These are phyloP conservation scores for Tragelaphus buxtoni DNA, from an alignment of 2,113 vertebrate species.

Conservation along the genomic window DNA sequence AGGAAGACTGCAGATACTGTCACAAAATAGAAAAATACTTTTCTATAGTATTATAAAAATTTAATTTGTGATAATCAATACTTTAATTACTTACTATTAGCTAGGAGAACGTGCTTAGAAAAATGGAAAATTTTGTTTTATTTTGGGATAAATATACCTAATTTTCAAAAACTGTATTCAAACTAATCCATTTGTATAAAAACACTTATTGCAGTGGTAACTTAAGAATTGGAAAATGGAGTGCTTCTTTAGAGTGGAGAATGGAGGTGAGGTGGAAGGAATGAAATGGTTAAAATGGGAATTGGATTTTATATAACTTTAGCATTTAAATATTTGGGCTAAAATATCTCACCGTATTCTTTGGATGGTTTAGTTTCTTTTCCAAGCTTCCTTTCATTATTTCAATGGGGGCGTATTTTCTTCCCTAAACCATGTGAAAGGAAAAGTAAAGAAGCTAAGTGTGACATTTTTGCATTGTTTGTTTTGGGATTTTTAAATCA, in stretches of 20 bases:
- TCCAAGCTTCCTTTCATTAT: slow-evolving; percentile 20
- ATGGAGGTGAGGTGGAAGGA: background rate
- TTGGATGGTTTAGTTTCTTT: slow-evolving; percentile 17
- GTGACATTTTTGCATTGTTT: background rate
- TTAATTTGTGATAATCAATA: background rate
- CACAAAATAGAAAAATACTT: background rate
- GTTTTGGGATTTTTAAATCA: background rate
- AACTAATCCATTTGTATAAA: background rate
- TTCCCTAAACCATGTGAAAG: background rate
- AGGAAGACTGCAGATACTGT: background rate
- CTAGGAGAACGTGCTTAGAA: background rate
- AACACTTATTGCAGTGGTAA: background rate
- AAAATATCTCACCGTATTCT: background rate
- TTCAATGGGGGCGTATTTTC: background rate
- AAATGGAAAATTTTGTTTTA: background rate
- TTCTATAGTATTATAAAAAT: background rate
- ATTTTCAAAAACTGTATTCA: background rate
- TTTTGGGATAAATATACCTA: background rate
- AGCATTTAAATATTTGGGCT: background rate
- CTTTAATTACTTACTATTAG: background rate
- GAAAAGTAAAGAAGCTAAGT: background rate
- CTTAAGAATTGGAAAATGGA: background rate
- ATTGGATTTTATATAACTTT: background rate
- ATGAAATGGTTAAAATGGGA: background rate
- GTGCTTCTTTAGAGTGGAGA: background rate